Evolutionary conservation across 2,113 vertebrate species (phyloP).

Genomic region (Rafetus swinhoei): DNA sequence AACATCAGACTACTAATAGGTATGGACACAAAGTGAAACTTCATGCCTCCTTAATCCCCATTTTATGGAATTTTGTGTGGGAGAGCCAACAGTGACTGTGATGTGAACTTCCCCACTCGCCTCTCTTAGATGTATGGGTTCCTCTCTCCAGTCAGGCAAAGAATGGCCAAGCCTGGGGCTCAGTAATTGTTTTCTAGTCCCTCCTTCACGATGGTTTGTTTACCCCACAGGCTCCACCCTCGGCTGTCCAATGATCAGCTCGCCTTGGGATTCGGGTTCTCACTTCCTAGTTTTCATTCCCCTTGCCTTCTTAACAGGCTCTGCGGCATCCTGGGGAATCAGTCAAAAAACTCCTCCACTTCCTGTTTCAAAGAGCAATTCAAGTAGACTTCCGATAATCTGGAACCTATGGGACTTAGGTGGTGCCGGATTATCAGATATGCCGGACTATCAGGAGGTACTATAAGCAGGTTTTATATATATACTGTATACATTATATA

Average conservation of each 20-base stretch:
- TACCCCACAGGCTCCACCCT: not conserved
- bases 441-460: no score
- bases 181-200: not conserved
- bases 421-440: no score
- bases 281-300: not conserved
- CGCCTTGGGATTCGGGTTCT: not conserved
- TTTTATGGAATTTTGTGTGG: not conserved
- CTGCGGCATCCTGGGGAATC: not conserved
- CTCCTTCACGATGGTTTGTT: not conserved
- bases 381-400: no score
- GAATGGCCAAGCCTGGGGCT: no score
- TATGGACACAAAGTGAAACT: not conserved
- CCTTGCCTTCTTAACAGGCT: not conserved
- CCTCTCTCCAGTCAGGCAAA: not conserved
- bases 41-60: not conserved
- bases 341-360: not conserved
- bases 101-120: not conserved
- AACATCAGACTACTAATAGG: not conserved
- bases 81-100: not conserved
- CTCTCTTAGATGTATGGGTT: not conserved
- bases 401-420: no score
- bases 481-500: no score
- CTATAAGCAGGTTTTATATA: no score
- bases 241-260: not conserved
- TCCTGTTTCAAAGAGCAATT: not conserved